Percentiles rank a stretch among this genome's conserved stretches.
These are phyloP conservation scores for Drosophila acutilabella DNA, from an alignment of 2,888 invertebrate species.

Conservation along the genomic window DNA sequence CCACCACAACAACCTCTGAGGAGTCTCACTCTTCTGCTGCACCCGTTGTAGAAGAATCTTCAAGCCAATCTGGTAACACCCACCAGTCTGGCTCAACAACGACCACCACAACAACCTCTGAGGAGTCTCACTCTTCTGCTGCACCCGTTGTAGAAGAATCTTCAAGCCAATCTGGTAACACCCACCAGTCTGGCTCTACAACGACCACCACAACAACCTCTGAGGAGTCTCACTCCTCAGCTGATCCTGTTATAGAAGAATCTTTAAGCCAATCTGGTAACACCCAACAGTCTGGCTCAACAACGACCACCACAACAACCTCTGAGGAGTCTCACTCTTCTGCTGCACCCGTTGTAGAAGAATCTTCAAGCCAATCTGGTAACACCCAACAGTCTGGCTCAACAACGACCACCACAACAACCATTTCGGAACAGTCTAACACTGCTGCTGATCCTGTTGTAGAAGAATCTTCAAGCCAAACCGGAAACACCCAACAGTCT, in stretches of 20 bases:
- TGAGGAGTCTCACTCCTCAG: background rate
- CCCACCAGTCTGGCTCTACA: background rate
- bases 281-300: slow-evolving; percentile 6
- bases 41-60: background rate
- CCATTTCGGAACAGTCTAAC: background rate
- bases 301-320: slow-evolving; percentile 14
- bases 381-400: slow-evolving; percentile 16
- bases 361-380: slow-evolving; percentile 8
- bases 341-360: background rate
- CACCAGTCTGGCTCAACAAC: too few species aligned
- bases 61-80: too few species aligned
- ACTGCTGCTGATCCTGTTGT: background rate
- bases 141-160: background rate
- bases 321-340: slow-evolving; percentile 4
- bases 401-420: slow-evolving; percentile 12
- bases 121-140: background rate
- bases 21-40: background rate
- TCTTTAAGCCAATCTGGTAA: background rate
- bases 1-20: slow-evolving; percentile 12
- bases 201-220: background rate
- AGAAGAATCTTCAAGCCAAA: too few species aligned
- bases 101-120: background rate
- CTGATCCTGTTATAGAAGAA: background rate
- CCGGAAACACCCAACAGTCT: too few species aligned
- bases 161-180: background rate